A percentile compares a stretch with the other conserved stretches of the same genome.
Conservation (phyloP, 2,113 vertebrate species). For the Gasterosteus aculeatus region DNA sequence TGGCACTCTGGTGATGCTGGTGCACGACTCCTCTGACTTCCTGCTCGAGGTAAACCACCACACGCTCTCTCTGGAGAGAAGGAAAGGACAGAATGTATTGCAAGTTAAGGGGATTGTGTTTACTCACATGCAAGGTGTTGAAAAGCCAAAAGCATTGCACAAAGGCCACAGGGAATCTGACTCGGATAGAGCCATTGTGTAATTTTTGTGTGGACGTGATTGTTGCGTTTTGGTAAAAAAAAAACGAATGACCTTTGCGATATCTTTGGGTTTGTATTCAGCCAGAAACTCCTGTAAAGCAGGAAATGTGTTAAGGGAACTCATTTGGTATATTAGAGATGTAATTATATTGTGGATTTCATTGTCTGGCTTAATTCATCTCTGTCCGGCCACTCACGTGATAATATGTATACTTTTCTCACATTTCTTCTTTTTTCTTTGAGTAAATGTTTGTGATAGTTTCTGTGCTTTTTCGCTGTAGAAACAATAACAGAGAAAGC, state of each 20-base stretch:
- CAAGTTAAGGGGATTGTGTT: neutral
- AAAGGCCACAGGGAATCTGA: constrained; percentile 12
- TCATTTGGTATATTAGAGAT: neutral
- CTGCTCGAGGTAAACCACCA: constrained; percentile 84
- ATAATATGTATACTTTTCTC: neutral
- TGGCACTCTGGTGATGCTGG: constrained; percentile 88
- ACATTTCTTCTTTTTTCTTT: neutral
- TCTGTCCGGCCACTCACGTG: neutral
- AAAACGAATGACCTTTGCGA: neutral
- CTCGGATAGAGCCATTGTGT: constrained; percentile 35
- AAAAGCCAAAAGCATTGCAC: neutral
- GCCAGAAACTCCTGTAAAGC: neutral
- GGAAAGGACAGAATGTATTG: neutral
- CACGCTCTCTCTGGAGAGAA: neutral
- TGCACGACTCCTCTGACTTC: constrained; percentile 89
- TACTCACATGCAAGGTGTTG: neutral
- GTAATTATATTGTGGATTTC: neutral
- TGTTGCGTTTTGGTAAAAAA: neutral
- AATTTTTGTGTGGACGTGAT: constrained; percentile 4
- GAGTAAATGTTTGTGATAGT: neutral
- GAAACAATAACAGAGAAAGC: neutral
- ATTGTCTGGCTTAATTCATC: neutral
- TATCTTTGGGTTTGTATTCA: constrained; percentile 11
- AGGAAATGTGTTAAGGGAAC: neutral
- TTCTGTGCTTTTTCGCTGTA: neutral